Base-by-base conservation (phyloP, 2,888 invertebrate genomes). In the Argyra leucocephala region DNA sequence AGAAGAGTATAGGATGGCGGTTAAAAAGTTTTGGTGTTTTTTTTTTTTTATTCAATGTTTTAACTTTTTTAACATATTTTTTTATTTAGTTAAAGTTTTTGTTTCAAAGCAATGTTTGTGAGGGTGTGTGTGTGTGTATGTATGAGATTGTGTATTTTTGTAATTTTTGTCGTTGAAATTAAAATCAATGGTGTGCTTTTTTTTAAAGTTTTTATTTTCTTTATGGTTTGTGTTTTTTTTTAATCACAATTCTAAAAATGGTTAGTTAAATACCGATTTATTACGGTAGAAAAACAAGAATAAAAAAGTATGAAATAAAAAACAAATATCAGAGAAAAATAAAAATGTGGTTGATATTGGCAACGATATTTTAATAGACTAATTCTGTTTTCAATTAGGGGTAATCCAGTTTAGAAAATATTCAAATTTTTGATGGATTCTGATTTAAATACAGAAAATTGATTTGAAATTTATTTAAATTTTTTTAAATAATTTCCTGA, bases 181-280 rank as follows among this genome's bases (percentile, higher is more conserved):
- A 48, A 48, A 48, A 18, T 48, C 15, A 48, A 48, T 48, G 48
- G 48, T 48, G 9, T 18, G 15, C 18, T 48, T 15, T 48, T 48
- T n/a, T n/a, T n/a, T n/a, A n/a, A n/a, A n/a, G n/a, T n/a, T n/a
- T n/a, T n/a, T n/a, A n/a, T n/a, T n/a, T n/a, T n/a, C n/a, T n/a
- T 48, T 31, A 26, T 31, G 7, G 48, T 48, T 48, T 9, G 9
- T 48, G 9, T 48, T 18, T 5, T 48, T 48, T 48, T 48, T 48
- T 48, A 48, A 48, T 48, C 48, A 48, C 48, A 48, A 15, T 48
- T 48, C 48, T 48, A 48, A 48, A 48, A 18, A 48, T 48, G 48
- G 48, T 48, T 48, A 48, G 48, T 48, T 48, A 48, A 48, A 48
- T 48, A 48, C 48, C 48, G 48, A 48, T 48, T 48, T 48, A 48